Evolutionary conservation across 2,113 vertebrate genomes (phyloP), one percentile per base, ranked within the genome.

Genomic region (Apteryx owenii): DNA sequence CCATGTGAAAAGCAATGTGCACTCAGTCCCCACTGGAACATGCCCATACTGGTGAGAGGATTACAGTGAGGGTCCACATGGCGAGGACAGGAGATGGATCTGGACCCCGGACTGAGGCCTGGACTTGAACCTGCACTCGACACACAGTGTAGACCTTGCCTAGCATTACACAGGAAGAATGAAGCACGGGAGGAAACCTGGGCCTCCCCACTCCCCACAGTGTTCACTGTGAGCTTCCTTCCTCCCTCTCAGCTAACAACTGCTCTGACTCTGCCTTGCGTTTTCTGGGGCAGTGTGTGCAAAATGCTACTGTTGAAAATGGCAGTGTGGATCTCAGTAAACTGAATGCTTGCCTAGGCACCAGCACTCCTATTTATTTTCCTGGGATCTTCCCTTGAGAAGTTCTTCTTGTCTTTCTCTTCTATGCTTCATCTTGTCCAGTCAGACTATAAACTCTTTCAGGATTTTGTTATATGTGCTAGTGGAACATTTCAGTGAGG

Each of bases 301-400:
- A 53, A 17, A 28, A 38, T 1, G 12, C 40, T 26, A 4, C 61
- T 9, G 28, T 7, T 28, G 76, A 10, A 25, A 26, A 3, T 1
- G 19, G 16, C 65, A n/a, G 22, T 0, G 8, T 8, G 65, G 53
- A 33, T 50, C 62, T 53, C 21, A 38, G 31, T 5, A 65, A 42
- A 33, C 50, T 4, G 1, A 48, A 26, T 26, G 4, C 28, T 20
- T 5, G 2, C 22, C 36, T 13, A 2, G 56, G 21, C n/a, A 15
- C 38, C 81, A 61, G 5, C 25, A 1, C 7, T 31, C 5, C 4
- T 9, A 2, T 36, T 78, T 19, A 7, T 51, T 79, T 68, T 65
- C 58, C 46, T 46, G 38, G 53, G 29, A 46, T 73, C 53, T 72
- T 78, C 65, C 68, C 58, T 12, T 36, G 26, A 72, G 60, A 12